Conservation (phyloP, 2,113 vertebrate species). For the Varanus komodoensis region DNA sequence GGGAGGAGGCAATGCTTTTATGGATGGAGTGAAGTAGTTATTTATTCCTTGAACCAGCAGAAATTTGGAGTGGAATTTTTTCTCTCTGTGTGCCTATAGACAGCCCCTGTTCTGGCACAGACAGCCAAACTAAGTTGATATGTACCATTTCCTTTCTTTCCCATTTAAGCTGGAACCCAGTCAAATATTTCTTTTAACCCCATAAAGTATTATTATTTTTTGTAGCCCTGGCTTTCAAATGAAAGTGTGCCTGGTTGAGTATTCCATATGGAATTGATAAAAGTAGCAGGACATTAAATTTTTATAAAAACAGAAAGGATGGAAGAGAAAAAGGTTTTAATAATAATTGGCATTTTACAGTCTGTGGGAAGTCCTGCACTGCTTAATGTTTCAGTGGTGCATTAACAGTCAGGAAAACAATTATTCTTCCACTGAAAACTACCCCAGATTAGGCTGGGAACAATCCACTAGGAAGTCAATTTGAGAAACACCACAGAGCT, state of each 20-base stretch:
- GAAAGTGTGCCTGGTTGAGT: conserved; percentile 31
- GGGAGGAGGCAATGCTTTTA: conserved; percentile 1
- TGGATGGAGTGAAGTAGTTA: not conserved
- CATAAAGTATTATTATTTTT: not conserved
- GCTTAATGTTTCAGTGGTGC: conserved; percentile 39
- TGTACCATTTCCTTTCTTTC: not conserved
- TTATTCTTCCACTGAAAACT: conserved; percentile 65
- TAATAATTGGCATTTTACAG: conserved; percentile 44
- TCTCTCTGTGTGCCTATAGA: not conserved
- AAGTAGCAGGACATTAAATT: conserved; percentile 17
- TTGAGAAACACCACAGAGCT: not conserved
- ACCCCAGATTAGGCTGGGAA: conserved; percentile 53
- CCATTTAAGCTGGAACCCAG: conserved; percentile 27
- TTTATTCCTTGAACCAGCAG: not conserved
- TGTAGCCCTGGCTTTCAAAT: not conserved
- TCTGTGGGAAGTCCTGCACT: conserved; percentile 25
- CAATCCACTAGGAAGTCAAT: not conserved
- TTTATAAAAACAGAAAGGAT: conserved; percentile 46
- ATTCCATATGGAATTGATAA: conserved; percentile 48
- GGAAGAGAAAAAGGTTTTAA: conserved; percentile 15
- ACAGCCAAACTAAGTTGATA: not conserved
- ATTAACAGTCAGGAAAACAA: conserved; percentile 44
- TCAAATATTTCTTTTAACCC: conserved; percentile 29
- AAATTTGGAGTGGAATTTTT: not conserved
- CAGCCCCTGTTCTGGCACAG: conserved; percentile 29